phyloP scores from a whole-genome alignment of 2,113 vertebrate genomes.

The Anguilla rostrata region DNA sequence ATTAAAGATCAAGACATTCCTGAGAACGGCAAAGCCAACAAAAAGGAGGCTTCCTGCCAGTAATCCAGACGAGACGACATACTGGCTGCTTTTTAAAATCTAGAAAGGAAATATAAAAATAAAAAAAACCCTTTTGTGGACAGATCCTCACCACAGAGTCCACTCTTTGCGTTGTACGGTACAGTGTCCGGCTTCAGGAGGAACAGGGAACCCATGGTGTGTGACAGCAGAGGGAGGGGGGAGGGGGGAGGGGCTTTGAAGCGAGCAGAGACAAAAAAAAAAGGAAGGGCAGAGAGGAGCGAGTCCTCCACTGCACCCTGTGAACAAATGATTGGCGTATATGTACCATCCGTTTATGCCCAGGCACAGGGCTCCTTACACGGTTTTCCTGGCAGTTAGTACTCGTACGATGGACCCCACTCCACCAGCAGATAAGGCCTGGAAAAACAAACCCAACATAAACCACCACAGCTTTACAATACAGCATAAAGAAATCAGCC shows the following conservation, averaged over 20 bases:
- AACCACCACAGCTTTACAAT: background rate
- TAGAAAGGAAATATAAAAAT: background rate
- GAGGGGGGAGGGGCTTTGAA: conserved; percentile 14
- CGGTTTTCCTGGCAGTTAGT: conserved; percentile 93
- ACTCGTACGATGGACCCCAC: conserved; percentile 94
- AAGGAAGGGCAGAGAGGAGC: conserved; percentile 15
- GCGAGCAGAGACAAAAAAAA: conserved; percentile 8
- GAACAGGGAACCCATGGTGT: background rate
- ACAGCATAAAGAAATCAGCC: too few relatives aligned
- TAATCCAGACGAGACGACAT: background rate
- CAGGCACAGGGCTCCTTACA: conserved; percentile 66
- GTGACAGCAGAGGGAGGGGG: background rate
- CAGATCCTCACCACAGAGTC: background rate
- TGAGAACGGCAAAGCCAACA: conserved; percentile 42
- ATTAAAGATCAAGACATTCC: conserved; percentile 38
- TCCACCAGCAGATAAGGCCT: conserved; percentile 93
- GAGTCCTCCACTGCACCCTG: conserved; percentile 41
- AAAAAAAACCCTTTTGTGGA: background rate
- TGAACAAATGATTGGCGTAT: conserved; percentile 51
- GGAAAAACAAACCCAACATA: conserved; percentile 31
- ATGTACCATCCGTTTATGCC: conserved; percentile 56
- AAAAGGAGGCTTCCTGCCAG: background rate
- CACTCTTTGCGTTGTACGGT: background rate
- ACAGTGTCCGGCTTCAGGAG: background rate
- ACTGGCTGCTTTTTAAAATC: background rate